phyloP scores from a whole-genome alignment of 2,797 vertebrate genomes.

The Microctenopoma stevenorrisi region DNA sequence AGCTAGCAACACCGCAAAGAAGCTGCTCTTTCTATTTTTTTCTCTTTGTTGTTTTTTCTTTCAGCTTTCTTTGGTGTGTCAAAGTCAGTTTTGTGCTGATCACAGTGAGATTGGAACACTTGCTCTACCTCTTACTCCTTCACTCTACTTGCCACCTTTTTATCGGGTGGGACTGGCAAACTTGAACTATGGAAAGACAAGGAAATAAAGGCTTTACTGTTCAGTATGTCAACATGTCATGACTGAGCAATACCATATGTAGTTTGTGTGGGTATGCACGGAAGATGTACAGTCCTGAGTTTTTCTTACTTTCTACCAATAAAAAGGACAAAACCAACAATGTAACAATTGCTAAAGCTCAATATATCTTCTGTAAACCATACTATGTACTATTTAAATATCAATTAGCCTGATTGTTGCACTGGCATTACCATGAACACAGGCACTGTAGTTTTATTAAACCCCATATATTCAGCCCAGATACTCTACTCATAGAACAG shows the following conservation, averaged over 20 bases:
- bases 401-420: too few species aligned
- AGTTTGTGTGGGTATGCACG: neutral
- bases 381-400: neutral
- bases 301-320: neutral
- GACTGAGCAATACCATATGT: neutral
- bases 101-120: conserved; percentile 81
- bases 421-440: too few species aligned
- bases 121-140: conserved; percentile 84
- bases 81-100: conserved; percentile 70
- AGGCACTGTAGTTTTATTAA: too few species aligned
- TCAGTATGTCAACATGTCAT: conserved; percentile 51
- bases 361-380: neutral
- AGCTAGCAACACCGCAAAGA: conserved; percentile 77
- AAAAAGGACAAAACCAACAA: conserved; percentile 3
- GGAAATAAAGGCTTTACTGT: conserved; percentile 85
- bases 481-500: too few species aligned
- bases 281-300: neutral
- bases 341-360: neutral
- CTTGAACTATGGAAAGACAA: conserved; percentile 83
- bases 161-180: conserved; percentile 79
- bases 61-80: conserved; percentile 72
- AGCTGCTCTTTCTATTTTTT: conserved; percentile 67
- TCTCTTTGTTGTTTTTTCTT: conserved; percentile 13
- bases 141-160: conserved; percentile 77
- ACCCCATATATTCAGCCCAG: too few species aligned